Evolutionary conservation across 1,140 invertebrate species (phyloP).

Genomic region (Harpegnathos saltator): DNA sequence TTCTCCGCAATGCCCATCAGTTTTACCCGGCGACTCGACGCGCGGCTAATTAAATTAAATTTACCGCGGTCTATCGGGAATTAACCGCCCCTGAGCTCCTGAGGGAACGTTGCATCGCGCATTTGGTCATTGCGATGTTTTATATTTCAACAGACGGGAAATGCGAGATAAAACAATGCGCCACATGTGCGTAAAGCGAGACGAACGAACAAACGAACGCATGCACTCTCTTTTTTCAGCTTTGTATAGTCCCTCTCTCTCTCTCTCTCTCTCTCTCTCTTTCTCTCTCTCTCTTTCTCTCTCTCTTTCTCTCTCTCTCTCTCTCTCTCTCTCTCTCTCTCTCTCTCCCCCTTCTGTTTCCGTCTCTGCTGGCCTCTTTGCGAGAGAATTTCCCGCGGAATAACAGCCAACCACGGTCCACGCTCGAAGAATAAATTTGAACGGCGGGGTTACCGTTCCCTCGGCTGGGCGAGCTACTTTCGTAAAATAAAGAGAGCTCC

Average conservation of each 20-base stretch:
- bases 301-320: background rate
- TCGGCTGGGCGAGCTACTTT: constrained; percentile 15
- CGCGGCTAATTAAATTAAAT: constrained; percentile 16
- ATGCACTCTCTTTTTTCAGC: constrained; percentile 23
- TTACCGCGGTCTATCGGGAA: constrained; percentile 22
- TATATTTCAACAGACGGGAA: constrained; percentile 32
- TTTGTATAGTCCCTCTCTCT: constrained; percentile 1
- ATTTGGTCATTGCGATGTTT: background rate
- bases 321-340: background rate
- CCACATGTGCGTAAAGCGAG: constrained; percentile 31
- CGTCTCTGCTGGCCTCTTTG: no score
- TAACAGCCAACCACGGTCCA: constrained; percentile 36
- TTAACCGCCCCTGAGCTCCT: constrained; percentile 28
- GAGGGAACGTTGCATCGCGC: background rate
- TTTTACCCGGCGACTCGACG: constrained; percentile 8
- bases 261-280: background rate
- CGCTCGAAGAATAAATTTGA: constrained; percentile 52
- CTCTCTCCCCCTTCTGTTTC: no score
- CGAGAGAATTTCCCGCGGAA: constrained; percentile 25
- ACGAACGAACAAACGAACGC: constrained; percentile 1
- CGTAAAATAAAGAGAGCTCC: constrained; percentile 43
- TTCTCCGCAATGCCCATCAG: background rate
- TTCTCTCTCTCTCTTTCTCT: background rate
- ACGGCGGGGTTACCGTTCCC: constrained; percentile 6
- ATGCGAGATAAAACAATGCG: constrained; percentile 25